Conservation (phyloP, 2,888 invertebrate species). For the Brachypalpus laphriformis region DNA sequence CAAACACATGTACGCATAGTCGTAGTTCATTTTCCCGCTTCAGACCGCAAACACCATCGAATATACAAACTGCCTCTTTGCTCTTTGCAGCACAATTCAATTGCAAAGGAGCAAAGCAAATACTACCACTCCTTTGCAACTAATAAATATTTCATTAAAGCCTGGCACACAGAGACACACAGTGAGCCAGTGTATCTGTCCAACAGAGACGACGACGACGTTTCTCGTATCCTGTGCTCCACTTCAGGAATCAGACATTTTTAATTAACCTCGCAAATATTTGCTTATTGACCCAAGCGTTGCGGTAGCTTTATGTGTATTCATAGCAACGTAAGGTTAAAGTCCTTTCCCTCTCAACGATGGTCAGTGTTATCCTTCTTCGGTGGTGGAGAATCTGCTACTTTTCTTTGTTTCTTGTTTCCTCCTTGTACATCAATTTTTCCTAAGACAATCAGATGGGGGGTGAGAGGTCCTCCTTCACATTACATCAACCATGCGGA, state of each 20-base stretch:
- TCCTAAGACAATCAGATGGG: background rate
- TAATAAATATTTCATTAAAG: constrained; percentile 73
- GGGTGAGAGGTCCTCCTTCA: background rate
- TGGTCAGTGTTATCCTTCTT: constrained; percentile 20
- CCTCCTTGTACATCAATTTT: constrained; percentile 33
- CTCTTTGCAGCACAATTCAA: constrained; percentile 55
- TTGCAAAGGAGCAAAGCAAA: constrained; percentile 66
- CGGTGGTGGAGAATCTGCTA: background rate
- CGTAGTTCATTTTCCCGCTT: constrained; percentile 13
- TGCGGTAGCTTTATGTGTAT: constrained; percentile 63
- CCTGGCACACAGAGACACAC: background rate
- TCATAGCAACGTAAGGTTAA: constrained; percentile 18
- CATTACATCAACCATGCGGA: background rate
- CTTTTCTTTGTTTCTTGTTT: constrained; percentile 47
- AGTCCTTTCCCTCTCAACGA: constrained; percentile 23
- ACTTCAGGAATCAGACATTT: constrained; percentile 75
- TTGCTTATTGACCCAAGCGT: constrained; percentile 75
- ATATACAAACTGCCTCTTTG: constrained; percentile 19
- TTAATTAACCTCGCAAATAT: constrained; percentile 76
- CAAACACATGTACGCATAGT: constrained; percentile 12
- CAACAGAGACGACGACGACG: background rate
- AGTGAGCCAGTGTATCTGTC: constrained; percentile 14
- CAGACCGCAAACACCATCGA: constrained; percentile 39
- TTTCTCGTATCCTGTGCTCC: constrained; percentile 16
- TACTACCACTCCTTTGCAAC: constrained; percentile 50